A percentile compares a stretch with the other conserved stretches of the same genome.
These are phyloP conservation scores for Riparia riparia DNA, from an alignment of 2,113 vertebrate genomes.

Conservation along the genomic window DNA sequence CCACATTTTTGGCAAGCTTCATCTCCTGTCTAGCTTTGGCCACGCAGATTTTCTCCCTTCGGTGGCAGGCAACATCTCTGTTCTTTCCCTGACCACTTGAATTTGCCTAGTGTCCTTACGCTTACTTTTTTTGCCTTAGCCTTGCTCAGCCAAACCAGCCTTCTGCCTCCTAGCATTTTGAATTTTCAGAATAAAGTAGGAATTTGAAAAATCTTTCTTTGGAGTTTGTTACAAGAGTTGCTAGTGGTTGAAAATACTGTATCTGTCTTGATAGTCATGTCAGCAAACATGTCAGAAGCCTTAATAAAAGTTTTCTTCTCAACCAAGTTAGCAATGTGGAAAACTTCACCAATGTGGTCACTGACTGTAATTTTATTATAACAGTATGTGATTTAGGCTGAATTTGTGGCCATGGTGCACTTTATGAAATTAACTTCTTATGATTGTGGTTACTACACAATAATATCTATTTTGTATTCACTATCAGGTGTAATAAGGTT, in stretches of 20 bases:
- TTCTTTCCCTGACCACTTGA: neutral
- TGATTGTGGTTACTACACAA: neutral
- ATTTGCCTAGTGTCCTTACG: neutral
- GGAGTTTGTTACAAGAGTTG: fast-evolving
- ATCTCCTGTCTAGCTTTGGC: neutral
- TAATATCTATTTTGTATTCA: neutral
- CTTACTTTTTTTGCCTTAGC: neutral
- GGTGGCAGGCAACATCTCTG: neutral
- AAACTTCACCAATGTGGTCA: neutral
- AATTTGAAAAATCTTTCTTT: neutral
- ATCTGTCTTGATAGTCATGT: neutral
- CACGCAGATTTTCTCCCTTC: neutral
- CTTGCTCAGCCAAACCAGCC: neutral
- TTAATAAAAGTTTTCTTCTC: neutral
- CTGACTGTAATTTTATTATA: neutral
- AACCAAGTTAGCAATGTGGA: neutral
- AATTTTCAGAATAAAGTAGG: neutral
- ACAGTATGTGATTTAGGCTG: neutral
- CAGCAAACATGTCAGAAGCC: neutral
- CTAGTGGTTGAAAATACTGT: neutral
- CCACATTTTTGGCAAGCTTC: neutral
- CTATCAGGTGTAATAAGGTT: neutral
- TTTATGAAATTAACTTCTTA: neutral
- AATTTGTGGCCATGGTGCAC: neutral
- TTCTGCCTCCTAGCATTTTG: neutral